A percentile compares a stretch with the other conserved stretches of the same genome.
These are phyloP conservation scores for Caenorhabditis sp. DNA, from an alignment of 2,888 invertebrate species.

Conservation along the genomic window DNA sequence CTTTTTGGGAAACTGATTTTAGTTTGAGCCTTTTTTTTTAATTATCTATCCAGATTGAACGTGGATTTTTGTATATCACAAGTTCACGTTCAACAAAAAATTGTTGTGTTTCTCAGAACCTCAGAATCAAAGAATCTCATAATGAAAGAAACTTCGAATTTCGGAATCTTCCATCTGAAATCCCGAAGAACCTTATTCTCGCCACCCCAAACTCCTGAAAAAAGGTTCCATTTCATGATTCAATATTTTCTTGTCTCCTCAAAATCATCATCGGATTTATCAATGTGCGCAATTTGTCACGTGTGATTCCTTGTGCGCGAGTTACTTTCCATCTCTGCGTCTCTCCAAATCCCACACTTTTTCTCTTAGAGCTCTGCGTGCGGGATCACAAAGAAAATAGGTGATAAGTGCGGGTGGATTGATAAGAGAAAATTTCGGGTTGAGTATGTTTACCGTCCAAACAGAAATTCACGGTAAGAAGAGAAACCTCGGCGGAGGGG, in stretches of 20 bases:
- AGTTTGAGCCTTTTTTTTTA: neutral
- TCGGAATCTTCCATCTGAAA: too few relatives aligned
- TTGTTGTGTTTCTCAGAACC: too few relatives aligned
- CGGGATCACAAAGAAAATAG: slow-evolving; percentile 34
- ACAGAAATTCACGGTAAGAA: slow-evolving; percentile 23
- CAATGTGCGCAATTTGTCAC: slow-evolving; percentile 7
- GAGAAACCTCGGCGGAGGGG: neutral
- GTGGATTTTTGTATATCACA: neutral
- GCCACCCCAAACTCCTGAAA: too few relatives aligned
- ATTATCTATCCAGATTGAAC: neutral
- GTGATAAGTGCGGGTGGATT: slow-evolving; percentile 40
- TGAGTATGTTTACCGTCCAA: slow-evolving; percentile 60
- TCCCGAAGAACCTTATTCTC: too few relatives aligned
- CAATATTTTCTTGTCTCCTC: neutral
- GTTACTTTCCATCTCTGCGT: slow-evolving; percentile 19
- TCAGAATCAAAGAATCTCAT: too few relatives aligned
- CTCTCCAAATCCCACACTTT: slow-evolving; percentile 22
- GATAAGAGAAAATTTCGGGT: slow-evolving; percentile 32
- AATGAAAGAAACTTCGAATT: too few relatives aligned
- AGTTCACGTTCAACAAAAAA: too few relatives aligned
- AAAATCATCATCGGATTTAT: neutral
- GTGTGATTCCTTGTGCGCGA: slow-evolving; percentile 9
- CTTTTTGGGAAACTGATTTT: slow-evolving; percentile 23
- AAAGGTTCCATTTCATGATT: neutral
- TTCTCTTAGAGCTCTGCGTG: slow-evolving; percentile 11